Percentiles rank a stretch among this genome's conserved stretches.
These are phyloP conservation scores for Syngnathus typhle DNA, from an alignment of 2,113 vertebrate species.

Conservation along the genomic window DNA sequence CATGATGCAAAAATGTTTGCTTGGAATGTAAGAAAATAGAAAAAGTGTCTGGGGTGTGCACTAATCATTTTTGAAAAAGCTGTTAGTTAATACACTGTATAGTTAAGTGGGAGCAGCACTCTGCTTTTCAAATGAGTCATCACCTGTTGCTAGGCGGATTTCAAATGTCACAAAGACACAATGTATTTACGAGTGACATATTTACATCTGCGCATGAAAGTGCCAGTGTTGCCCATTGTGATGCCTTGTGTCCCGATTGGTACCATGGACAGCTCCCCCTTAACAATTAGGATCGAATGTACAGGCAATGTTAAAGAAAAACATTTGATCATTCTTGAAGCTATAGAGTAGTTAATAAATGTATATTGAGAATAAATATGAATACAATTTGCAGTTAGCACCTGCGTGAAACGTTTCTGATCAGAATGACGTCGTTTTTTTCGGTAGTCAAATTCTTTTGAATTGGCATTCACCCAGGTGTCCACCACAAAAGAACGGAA, in stretches of 20 bases:
- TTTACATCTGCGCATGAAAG: not conserved
- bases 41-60: not conserved
- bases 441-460: not conserved
- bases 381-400: not conserved
- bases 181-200: not conserved
- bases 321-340: too few species aligned
- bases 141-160: not conserved
- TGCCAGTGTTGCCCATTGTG: slow-evolving; percentile 50
- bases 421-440: not conserved
- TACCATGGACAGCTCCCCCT: not conserved
- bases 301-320: too few species aligned
- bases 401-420: not conserved
- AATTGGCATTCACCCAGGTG: not conserved
- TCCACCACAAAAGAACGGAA: slow-evolving; percentile 38
- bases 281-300: too few species aligned
- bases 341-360: too few species aligned
- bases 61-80: not conserved
- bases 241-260: slow-evolving; percentile 12
- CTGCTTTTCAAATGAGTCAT: not conserved
- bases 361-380: too few species aligned
- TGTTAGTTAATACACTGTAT: not conserved
- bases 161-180: not conserved
- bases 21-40: not conserved
- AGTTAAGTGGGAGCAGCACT: too few species aligned
- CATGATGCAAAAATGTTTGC: not conserved